Conservation (phyloP, 2,113 vertebrate species). For the Donacobius atricapilla region DNA sequence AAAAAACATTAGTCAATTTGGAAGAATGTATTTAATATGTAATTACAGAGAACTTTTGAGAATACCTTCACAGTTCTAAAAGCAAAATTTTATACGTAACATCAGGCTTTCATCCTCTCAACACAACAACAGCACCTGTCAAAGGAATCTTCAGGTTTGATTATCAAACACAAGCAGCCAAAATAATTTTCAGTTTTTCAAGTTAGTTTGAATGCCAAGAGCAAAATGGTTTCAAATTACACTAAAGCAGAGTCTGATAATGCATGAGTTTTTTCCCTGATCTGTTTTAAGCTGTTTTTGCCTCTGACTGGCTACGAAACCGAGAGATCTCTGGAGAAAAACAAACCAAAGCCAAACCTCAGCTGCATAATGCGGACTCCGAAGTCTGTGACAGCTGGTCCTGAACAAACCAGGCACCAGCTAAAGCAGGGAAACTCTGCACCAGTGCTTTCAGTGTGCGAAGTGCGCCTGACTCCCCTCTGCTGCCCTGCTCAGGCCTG, state of each 20-base stretch:
- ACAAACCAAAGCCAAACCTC: not conserved
- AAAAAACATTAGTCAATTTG: not conserved
- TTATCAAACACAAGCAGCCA: not conserved
- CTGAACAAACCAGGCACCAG: not conserved
- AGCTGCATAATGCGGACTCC: not conserved
- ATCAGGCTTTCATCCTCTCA: rapidly evolving
- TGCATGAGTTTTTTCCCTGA: not conserved
- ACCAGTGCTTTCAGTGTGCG: not conserved
- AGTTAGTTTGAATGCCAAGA: not conserved
- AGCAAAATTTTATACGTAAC: not conserved
- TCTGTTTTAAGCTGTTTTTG: not conserved
- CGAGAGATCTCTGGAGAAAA: not conserved
- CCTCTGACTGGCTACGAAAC: not conserved
- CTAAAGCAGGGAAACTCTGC: not conserved
- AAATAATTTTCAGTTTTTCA: not conserved
- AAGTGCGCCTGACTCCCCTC: not conserved
- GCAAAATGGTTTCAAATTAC: not conserved
- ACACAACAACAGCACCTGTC: not conserved
- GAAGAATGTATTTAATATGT: not conserved
- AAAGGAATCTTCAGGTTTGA: not conserved
- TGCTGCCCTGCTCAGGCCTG: not conserved
- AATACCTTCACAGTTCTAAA: not conserved
- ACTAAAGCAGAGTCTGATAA: not conserved
- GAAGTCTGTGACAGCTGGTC: not conserved
- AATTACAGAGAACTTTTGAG: not conserved